Base-by-base conservation (phyloP, 2,888 invertebrate genomes). In the Callinectes sapidus region DNA sequence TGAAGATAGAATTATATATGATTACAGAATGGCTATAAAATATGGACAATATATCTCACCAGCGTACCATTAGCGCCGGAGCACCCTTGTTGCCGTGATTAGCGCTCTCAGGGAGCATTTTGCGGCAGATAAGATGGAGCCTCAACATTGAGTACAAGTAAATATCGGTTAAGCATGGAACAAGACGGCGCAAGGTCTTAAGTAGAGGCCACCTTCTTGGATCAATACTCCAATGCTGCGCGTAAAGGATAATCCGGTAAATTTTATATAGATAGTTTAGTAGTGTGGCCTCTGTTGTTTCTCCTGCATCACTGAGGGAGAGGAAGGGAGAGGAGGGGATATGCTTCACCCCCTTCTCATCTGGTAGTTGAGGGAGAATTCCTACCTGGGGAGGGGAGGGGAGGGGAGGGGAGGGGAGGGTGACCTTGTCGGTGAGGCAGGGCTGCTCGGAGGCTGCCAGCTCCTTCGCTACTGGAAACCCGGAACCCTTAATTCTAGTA, bases 11-110 rank as follows among this genome's bases (percentile, higher is more conserved):
- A 88, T 55, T 88, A 88, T 88, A 88, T 88, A 88, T 54, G 88
- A 88, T 88, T 88, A 88, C 48, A 88, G 55, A 88, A 88, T 88
- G 55, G 42, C 55, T 55, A 55, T 88, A 88, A 88, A 88, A 88
- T 88, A 88, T 88, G 32, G 88, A 32, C 55, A 55, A 55, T 88
- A 32, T 55, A 55, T 88, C 88, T 81, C 81, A 81, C 81, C 81
- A 81, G 81, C 81, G 54, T 55, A 55, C 55, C 28, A 54, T 88
- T 88, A 88, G 88, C 88, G 32, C 88, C 88, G 88, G 48, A 54
- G 48, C 55, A 88, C 32, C 54, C 88, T 55, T 35, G 54, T 88
- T 54, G 88, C 32, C 32, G 32, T 88, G 88, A 88, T 88, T 88
- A 42, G 88, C 81, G 81, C 81, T 81, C 81, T 81, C 81, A 81